phyloP scores from a whole-genome alignment of 2,797 vertebrate species.

The Acanthis flammea region DNA sequence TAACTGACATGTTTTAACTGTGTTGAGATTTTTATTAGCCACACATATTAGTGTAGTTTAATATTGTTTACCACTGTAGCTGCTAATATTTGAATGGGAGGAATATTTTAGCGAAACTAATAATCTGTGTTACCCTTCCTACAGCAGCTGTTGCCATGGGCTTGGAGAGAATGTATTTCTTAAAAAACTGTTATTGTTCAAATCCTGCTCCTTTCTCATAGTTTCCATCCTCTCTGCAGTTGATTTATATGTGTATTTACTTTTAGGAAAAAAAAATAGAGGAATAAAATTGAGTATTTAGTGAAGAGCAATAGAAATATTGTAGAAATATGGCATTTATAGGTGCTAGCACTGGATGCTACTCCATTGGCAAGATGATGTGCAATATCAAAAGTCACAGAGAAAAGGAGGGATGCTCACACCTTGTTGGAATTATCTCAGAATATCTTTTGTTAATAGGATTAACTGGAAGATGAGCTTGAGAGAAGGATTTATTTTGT shows the following conservation, averaged over 20 bases:
- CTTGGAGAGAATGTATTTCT: neutral
- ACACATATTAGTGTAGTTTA: neutral
- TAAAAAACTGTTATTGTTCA: neutral
- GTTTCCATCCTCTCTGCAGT: neutral
- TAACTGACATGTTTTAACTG: neutral
- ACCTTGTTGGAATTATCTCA: neutral
- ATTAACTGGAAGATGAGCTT: neutral
- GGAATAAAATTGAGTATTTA: neutral
- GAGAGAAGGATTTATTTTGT: constrained; percentile 7
- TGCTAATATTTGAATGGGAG: neutral
- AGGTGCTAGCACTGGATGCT: neutral
- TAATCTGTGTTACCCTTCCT: neutral
- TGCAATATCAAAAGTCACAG: neutral
- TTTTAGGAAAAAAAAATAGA: neutral
- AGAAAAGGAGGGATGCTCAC: neutral
- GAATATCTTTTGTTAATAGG: neutral
- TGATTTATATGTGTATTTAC: neutral
- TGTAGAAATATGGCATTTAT: neutral
- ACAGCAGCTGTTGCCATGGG: too few relatives aligned
- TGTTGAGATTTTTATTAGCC: neutral
- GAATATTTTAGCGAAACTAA: accelerated
- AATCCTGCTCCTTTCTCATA: neutral
- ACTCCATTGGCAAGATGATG: neutral
- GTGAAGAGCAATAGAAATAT: neutral
- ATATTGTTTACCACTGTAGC: neutral